Percentiles rank a stretch among this genome's conserved stretches.
Conservation (phyloP, 30 jellyfish, hydroid and myxozoan species). For the Aurelia sp. region DNA sequence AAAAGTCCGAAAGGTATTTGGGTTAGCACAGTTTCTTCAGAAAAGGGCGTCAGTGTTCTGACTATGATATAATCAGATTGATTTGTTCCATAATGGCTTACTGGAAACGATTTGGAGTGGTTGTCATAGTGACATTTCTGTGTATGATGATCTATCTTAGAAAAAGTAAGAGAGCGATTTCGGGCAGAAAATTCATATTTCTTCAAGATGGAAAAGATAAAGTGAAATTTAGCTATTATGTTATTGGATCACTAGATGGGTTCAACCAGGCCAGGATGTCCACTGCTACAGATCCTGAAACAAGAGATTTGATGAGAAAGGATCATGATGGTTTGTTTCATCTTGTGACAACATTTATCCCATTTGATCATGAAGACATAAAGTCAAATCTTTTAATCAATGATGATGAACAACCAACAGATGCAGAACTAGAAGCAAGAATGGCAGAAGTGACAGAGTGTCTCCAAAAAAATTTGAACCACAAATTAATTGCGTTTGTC, state of each 20-base stretch:
- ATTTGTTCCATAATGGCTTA: neutral
- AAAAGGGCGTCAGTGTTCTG: too few relatives aligned
- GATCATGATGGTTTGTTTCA: slow-evolving; percentile 68
- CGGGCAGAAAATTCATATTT: slow-evolving; percentile 32
- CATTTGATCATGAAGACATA: slow-evolving; percentile 65
- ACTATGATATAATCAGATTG: too few relatives aligned
- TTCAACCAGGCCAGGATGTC: slow-evolving; percentile 54
- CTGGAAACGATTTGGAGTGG: neutral
- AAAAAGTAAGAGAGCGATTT: neutral
- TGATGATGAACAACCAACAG: slow-evolving; percentile 69
- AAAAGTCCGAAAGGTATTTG: neutral
- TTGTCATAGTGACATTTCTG: neutral
- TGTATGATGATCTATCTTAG: neutral
- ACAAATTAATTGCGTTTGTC: slow-evolving; percentile 72
- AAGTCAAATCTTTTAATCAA: slow-evolving; percentile 43
- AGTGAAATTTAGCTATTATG: slow-evolving; percentile 15
- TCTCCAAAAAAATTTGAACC: slow-evolving; percentile 76
- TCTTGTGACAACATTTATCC: slow-evolving; percentile 80
- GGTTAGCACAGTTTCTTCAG: neutral
- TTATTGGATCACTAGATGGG: slow-evolving; percentile 11
- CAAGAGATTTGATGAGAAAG: slow-evolving; percentile 35
- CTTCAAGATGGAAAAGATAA: slow-evolving; percentile 24
- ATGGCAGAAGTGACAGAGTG: slow-evolving; percentile 78
- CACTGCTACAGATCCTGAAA: slow-evolving; percentile 52
- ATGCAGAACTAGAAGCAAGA: slow-evolving; percentile 67